phyloP scores from a whole-genome alignment of 2,888 invertebrate species.

The Dryocosmus kuriphilus region DNA sequence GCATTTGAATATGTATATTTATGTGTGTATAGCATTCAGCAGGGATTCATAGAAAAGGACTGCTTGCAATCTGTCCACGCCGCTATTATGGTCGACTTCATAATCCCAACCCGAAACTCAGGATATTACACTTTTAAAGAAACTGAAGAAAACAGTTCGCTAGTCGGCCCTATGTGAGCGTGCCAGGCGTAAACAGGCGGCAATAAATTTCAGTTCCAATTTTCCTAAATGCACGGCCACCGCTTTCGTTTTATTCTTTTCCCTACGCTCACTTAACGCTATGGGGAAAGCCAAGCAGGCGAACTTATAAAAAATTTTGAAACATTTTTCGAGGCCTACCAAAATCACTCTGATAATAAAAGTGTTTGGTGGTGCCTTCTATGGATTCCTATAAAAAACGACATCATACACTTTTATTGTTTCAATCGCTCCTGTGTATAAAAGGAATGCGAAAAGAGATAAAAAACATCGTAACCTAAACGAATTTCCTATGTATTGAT shows the following conservation, averaged over 20 bases:
- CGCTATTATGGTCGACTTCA: constrained; percentile 34
- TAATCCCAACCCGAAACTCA: constrained; percentile 39
- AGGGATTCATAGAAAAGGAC: not conserved
- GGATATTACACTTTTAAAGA: constrained; percentile 47
- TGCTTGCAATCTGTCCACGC: constrained; percentile 42
- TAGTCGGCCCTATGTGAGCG: not conserved
- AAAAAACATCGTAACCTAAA: not conserved
- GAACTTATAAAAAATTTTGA: constrained; percentile 1
- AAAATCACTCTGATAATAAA: not conserved
- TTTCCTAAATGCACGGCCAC: constrained; percentile 46
- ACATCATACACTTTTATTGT: not conserved
- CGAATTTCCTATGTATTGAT: not conserved
- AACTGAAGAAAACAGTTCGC: constrained; percentile 37
- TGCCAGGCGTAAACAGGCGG: constrained; percentile 48
- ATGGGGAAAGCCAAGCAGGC: too few species aligned
- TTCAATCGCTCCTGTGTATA: not conserved
- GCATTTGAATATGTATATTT: not conserved
- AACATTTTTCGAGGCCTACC: constrained; percentile 4
- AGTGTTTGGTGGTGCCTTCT: not conserved
- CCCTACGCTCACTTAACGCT: not conserved
- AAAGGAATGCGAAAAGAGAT: not conserved
- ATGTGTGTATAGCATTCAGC: not conserved
- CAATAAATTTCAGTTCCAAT: constrained; percentile 50
- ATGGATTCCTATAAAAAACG: not conserved
- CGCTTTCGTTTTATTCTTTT: too few species aligned